Conservation (phyloP, 2,113 vertebrate genomes). For the Gnathonemus echidnorhynchus region DNA sequence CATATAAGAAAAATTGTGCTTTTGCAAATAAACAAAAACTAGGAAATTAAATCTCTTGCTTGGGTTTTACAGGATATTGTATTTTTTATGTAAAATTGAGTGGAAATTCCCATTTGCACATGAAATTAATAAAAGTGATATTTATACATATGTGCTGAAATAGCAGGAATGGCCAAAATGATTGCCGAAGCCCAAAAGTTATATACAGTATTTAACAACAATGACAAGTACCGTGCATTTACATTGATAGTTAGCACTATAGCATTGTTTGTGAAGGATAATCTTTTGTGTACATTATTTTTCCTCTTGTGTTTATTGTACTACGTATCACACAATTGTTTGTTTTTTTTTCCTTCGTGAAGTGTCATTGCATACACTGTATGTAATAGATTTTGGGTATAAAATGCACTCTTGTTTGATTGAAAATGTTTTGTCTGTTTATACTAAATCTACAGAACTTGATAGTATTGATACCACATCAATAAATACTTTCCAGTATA, state of each 20-base stretch:
- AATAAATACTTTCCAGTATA: conserved; percentile 77
- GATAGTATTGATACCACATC: conserved; percentile 84
- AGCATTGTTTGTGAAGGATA: conserved; percentile 59
- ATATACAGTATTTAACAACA: conserved; percentile 57
- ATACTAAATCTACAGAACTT: conserved; percentile 80
- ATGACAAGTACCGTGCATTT: conserved; percentile 56
- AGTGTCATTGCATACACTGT: conserved; percentile 73
- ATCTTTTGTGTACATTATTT: conserved; percentile 51
- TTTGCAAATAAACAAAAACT: neutral
- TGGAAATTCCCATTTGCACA: conserved; percentile 65
- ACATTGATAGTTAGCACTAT: conserved; percentile 57
- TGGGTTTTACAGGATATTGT: conserved; percentile 60
- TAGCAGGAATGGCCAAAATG: conserved; percentile 58
- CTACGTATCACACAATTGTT: conserved; percentile 55
- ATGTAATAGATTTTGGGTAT: conserved; percentile 74
- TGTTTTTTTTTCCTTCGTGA: conserved; percentile 55
- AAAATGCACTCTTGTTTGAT: conserved; percentile 80
- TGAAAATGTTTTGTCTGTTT: conserved; percentile 76
- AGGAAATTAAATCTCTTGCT: conserved; percentile 40
- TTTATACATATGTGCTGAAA: conserved; percentile 65
- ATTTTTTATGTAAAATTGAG: conserved; percentile 49
- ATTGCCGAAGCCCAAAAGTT: conserved; percentile 55
- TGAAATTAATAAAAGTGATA: conserved; percentile 62
- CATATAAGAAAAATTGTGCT: neutral
- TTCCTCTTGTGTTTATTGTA: conserved; percentile 54